Base-by-base conservation (phyloP, 2,888 invertebrate species). In the Lithophane leautieri region DNA sequence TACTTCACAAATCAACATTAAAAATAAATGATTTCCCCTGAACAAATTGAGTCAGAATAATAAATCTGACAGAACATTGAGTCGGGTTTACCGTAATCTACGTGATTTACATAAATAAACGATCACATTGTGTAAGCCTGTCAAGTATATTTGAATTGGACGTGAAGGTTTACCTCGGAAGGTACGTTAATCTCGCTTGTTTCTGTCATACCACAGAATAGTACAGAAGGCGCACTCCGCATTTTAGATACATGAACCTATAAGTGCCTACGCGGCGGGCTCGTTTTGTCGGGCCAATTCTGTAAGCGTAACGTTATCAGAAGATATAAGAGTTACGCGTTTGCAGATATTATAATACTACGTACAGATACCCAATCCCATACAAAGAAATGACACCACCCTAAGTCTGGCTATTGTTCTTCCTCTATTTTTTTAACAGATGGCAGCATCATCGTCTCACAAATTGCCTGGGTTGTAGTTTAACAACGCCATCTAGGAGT, bases 91-190 rank as follows among this genome's bases (percentile, higher is more conserved):
- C 66, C 19, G 14, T 70, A 67, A 70, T 62, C 68, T 58, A 9
- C 11, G 4, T 19, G 62, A 84, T 84, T 65, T 72, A 62, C 73
- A 70, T 83, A 78, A 73, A 78, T 73, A 78, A 76, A 69, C 56
- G 47, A 72, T 80, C 14, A 69, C 12, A n/a, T 19, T 52, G 11
- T 65, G 68, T 75, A 69, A 69, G 50, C 73, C 58, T 58, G 73
- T 70, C 78, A 81, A 78, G 83, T 75, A 77, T 42, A 22, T 19
- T 40, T 19, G 40, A 62, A 68, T 63, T 62, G 50, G 44, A 56
- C 50, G 52, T 67, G 54, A 42, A 34, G 34, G 68, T 58, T 50
- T 42, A 58, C 22, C 25, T 66, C 7, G n/a, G 11, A 34, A 40
- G 4, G 19, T 50, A 16, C 4, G 6, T 44, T 42, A 25, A 44